Base-by-base conservation (phyloP, 2,888 invertebrate genomes). In the Heliconius cydno region DNA sequence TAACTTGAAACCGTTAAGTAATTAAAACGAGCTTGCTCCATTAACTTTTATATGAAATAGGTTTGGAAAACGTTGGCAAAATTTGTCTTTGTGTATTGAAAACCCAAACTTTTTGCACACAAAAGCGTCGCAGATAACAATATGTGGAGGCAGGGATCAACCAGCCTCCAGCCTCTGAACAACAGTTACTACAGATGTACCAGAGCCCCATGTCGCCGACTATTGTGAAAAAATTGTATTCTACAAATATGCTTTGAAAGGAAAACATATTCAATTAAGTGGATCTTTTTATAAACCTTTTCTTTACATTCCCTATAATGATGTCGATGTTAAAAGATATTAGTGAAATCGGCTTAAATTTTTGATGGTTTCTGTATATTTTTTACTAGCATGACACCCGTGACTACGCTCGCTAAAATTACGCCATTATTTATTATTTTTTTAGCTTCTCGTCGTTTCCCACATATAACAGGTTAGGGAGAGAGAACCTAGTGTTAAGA, bases 21-120 rank as follows among this genome's bases (percentile, higher is more conserved):
- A 78, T 78, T 74, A 78, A 78, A 78, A 74, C 78, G 10, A 67
- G 73, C 67, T 38, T 57, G 73, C 67, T 30, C 67, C 57, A 78
- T 74, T 74, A 68, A 78, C 65, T 78, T 73, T 78, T 78, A 73
- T 78, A 74, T 65, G 38, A 78, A 78, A 73, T 41, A 71, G 41
- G 46, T 67, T 73, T 67, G 34, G 73, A n/a, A 73, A 66, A 73
- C 74, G 65, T 78, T 75, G 63, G 28, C 67, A 75, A 77, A 80
- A 78, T 60, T 77, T 77, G 46, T 78, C 75, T 78, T 78, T 78
- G 78, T 80, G 70, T 68, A 70, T 38, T 12, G 60, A 80, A 78
- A 80, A 46, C 77, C 46, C 60, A 68, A 73, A 71, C 41, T 77
- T 65, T 70, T 68, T 73, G 60, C 73, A 30, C 63, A 80, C 77